Base-by-base conservation (phyloP, 2,113 vertebrate species). In the Osmerus eperlanus region DNA sequence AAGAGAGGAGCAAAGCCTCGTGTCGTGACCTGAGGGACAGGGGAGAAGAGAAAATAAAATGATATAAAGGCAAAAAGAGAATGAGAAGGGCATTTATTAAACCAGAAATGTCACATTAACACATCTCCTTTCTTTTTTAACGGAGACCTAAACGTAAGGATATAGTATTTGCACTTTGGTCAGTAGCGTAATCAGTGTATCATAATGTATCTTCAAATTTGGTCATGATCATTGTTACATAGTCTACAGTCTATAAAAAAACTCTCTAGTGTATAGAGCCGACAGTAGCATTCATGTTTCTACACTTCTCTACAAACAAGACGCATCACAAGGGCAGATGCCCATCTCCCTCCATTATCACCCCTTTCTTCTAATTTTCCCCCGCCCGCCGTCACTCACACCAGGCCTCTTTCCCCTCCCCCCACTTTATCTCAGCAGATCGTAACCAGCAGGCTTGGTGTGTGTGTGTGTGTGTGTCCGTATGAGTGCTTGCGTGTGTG, bases 1-100 rank as follows among this genome's bases (percentile, higher is more conserved):
- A 98, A 84, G 88, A 98, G 92, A 1, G 96, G 95, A 86, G 94
- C 94, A 69, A 98, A 98, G 75, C 96, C 96, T 85, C 93, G 94
- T 82, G 94, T 94, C 4, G 96, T 97, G 91, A 98, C 95, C 96
- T 98, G 91, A 61, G 66, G 51, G 54, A 15, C 87, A 84, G 67
- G 80, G 75, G 18, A 65, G 62, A 29, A 1, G 59, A 66, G 59
- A 18, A 70, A 28, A 63, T 4, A 15, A 53, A 47, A 41, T n/a
- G 12, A 65, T 13, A 47, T 3, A 47, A n/a, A 23, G 6, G 18
- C 25, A 2, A 11, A 63, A 14, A 16, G 23, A 19, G 28, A 3
- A 32, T 3, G 16, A 3, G 8, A 47, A 2, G 7, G 41, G 7
- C 41, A 11, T 47, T 47, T 47, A 9, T 47, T 9, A 12, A 47